Evolutionary conservation across 2,113 vertebrate species (phyloP).

Genomic region (Telmatochromis bifrenatus): DNA sequence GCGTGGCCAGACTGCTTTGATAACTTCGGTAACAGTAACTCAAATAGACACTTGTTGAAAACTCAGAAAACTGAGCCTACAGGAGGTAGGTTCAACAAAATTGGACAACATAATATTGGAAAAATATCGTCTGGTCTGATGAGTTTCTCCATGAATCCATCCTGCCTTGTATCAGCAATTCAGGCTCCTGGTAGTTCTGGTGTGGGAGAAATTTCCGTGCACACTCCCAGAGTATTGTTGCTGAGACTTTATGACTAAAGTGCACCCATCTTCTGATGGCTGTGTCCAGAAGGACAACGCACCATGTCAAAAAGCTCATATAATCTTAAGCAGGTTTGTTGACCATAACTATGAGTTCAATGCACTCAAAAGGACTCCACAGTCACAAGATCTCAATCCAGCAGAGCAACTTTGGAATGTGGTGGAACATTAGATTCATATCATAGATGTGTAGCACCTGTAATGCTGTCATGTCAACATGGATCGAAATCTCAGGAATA

Average conservation of each 20-base stretch:
- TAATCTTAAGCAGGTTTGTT: background rate
- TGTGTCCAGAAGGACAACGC: background rate
- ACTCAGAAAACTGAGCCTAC: background rate
- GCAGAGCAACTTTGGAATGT: background rate
- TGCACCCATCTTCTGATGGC: background rate
- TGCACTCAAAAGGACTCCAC: background rate
- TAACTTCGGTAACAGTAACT: background rate
- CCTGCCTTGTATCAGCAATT: background rate
- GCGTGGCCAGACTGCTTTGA: background rate
- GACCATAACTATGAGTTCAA: background rate
- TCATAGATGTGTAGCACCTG: background rate
- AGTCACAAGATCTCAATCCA: background rate
- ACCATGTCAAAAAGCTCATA: background rate
- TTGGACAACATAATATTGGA: background rate
- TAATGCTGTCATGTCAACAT: background rate
- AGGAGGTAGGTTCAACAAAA: background rate
- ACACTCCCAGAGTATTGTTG: background rate
- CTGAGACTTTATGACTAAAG: background rate
- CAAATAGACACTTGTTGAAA: background rate
- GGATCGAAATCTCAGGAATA: background rate
- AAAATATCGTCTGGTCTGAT: background rate
- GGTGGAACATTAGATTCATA: background rate
- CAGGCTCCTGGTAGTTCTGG: background rate
- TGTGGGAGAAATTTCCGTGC: background rate
- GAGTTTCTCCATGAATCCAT: background rate